Evolutionary conservation across 2,797 vertebrate species (phyloP).

Genomic region (Danio albolineatus): DNA sequence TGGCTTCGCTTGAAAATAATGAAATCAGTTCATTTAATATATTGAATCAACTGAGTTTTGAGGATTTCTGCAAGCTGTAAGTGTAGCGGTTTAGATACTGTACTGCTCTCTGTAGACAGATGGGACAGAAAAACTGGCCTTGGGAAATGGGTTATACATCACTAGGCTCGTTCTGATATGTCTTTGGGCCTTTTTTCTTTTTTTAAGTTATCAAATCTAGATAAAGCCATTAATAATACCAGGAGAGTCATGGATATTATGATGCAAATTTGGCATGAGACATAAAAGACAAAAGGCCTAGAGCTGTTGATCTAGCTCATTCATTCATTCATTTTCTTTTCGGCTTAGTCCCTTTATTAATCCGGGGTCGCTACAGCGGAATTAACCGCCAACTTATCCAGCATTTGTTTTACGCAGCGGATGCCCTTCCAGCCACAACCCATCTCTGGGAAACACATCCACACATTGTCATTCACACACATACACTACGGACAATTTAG

Average conservation of each 20-base stretch:
- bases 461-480: too few relatives aligned
- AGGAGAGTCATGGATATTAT: slow-evolving; percentile 3
- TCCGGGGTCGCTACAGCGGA: too few relatives aligned
- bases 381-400: too few relatives aligned
- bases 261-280: background rate
- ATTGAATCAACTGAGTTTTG: background rate
- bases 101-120: slow-evolving; percentile 1
- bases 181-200: slow-evolving; percentile 24
- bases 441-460: too few relatives aligned
- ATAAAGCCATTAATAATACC: background rate
- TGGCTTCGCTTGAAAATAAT: slow-evolving; percentile 15
- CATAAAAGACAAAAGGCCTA: too few relatives aligned
- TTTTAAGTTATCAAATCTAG: background rate
- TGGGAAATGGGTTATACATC: slow-evolving; percentile 38
- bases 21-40: background rate
- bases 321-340: too few relatives aligned
- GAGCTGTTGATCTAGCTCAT: too few relatives aligned
- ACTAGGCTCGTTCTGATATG: slow-evolving; percentile 27
- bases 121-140: slow-evolving; percentile 12
- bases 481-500: too few relatives aligned
- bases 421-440: too few relatives aligned
- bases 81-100: background rate
- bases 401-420: too few relatives aligned
- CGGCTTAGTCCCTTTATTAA: too few relatives aligned
- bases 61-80: background rate